These are phyloP conservation scores for Sphecodes monilicornis DNA, from an alignment of 2,888 invertebrate genomes.

Conservation along the genomic window DNA sequence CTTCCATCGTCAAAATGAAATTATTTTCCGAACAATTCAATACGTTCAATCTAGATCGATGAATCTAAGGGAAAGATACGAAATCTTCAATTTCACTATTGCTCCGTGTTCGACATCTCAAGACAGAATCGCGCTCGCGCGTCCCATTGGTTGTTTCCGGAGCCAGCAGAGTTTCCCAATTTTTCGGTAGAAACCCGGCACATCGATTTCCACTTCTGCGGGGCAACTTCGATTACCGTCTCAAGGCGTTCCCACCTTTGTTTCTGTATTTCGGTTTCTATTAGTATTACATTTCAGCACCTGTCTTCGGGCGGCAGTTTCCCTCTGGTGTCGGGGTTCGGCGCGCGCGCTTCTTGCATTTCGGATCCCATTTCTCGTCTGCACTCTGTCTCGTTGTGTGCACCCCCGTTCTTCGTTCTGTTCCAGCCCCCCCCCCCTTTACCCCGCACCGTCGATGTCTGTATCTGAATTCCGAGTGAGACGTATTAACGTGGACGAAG, in stretches of 20 bases:
- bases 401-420: neutral
- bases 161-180: neutral
- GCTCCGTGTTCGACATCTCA: neutral
- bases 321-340: neutral
- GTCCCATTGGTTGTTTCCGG: neutral
- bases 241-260: slow-evolving; percentile 38
- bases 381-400: neutral
- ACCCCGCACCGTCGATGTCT: slow-evolving; percentile 30
- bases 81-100: neutral
- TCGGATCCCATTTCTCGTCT: neutral
- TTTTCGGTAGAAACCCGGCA: neutral
- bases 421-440: neutral
- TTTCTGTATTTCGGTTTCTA: slow-evolving; percentile 54
- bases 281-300: slow-evolving; percentile 41
- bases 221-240: slow-evolving; percentile 44
- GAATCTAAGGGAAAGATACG: no score
- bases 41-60: no score
- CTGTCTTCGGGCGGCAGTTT: slow-evolving; percentile 30
- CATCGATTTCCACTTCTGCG: slow-evolving; percentile 21
- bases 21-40: no score
- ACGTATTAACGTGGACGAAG: slow-evolving; percentile 27
- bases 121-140: neutral
- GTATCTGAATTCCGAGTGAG: slow-evolving; percentile 30
- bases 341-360: neutral
- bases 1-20: no score